Evolutionary conservation across 2,888 invertebrate genomes (phyloP).

Genomic region (Acholoe squamosa): DNA sequence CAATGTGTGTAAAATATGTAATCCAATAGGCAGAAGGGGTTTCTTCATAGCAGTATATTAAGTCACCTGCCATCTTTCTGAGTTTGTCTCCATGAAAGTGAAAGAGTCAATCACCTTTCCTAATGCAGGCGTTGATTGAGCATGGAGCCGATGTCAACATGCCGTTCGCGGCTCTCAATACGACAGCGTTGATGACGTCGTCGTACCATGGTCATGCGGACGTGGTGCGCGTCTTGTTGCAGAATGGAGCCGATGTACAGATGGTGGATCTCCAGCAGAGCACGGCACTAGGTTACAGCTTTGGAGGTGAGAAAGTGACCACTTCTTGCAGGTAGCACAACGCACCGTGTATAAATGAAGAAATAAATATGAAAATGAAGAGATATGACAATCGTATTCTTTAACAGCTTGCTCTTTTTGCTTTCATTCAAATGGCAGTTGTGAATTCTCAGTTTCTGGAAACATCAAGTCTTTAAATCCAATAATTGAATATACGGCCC

Average conservation of each 20-base stretch:
- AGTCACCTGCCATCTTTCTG: too few species aligned
- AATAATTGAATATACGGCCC: too few species aligned
- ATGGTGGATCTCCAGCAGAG: constrained; percentile 71
- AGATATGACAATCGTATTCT: background rate
- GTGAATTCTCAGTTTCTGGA: too few species aligned
- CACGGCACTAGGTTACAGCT: constrained; percentile 73
- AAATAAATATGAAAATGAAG: background rate
- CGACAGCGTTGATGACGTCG: constrained; percentile 73
- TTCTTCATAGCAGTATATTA: too few species aligned
- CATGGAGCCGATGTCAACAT: constrained; percentile 69
- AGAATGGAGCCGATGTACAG: constrained; percentile 69
- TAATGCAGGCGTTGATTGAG: constrained; percentile 67
- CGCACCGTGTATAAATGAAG: background rate
- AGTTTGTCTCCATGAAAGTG: too few species aligned
- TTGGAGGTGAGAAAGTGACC: constrained; percentile 69
- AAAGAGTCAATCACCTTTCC: too few species aligned
- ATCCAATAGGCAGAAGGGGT: too few species aligned
- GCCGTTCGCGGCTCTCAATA: constrained; percentile 71
- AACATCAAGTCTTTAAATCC: too few species aligned
- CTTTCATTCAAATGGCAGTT: too few species aligned
- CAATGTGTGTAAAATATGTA: too few species aligned
- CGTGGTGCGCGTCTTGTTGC: constrained; percentile 69
- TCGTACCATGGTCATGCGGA: constrained; percentile 73
- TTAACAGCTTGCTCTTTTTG: too few species aligned
- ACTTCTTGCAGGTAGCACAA: background rate